These are phyloP conservation scores for Pithys albifrons DNA, from an alignment of 2,113 vertebrate genomes.

Conservation along the genomic window DNA sequence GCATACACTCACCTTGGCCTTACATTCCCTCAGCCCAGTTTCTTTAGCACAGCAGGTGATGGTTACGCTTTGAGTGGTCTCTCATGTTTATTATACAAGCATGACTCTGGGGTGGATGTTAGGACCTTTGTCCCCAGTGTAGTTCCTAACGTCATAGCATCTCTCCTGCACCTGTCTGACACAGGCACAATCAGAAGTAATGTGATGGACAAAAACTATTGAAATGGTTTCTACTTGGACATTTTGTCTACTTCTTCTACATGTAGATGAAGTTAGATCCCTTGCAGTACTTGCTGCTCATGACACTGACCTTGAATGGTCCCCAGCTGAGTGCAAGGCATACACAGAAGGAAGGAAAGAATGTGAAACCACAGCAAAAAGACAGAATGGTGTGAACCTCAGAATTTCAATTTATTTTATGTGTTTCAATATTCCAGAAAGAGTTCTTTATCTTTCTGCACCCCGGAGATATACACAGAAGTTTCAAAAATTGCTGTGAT, in stretches of 20 bases:
- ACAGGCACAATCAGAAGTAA: background rate
- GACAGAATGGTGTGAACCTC: background rate
- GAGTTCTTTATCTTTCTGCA: background rate
- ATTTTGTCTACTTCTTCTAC: accelerated
- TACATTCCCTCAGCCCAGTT: background rate
- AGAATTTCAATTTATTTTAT: background rate
- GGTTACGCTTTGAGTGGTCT: background rate
- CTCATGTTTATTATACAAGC: background rate
- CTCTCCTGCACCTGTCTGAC: background rate
- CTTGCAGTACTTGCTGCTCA: accelerated
- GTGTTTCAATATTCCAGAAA: background rate
- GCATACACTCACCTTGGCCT: background rate
- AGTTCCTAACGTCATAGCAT: background rate
- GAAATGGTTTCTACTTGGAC: background rate
- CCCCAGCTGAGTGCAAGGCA: background rate
- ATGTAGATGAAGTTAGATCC: background rate
- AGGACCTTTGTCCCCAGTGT: background rate
- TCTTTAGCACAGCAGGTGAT: background rate
- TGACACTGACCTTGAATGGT: background rate
- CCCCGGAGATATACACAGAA: accelerated
- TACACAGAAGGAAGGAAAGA: background rate
- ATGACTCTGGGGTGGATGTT: background rate
- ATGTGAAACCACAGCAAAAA: background rate
- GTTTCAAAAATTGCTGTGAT: background rate
- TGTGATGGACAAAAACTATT: too few species aligned